phyloP scores from a whole-genome alignment of 2,113 vertebrate species.

The Eurystomus gularis region DNA sequence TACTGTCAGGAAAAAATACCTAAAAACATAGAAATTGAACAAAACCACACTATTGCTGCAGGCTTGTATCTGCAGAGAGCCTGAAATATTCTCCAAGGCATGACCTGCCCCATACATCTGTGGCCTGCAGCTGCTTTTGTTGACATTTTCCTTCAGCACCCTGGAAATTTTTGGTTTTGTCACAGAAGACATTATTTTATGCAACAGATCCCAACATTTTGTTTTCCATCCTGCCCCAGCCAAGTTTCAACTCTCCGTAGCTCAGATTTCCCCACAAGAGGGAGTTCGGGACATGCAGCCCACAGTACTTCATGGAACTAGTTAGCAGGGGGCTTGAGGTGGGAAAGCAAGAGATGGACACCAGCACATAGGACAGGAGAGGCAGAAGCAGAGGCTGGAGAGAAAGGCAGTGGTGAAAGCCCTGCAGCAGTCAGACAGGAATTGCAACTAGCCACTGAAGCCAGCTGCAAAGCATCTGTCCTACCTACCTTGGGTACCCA shows the following conservation, averaged over 20 bases:
- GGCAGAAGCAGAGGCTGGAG: background rate
- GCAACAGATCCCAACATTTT: conserved; percentile 13
- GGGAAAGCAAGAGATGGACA: background rate
- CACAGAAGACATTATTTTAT: background rate
- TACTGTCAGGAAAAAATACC: background rate
- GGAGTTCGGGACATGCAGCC: background rate
- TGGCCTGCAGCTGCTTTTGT: background rate
- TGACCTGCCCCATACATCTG: background rate
- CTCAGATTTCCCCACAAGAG: conserved; percentile 42
- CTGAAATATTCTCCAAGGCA: background rate
- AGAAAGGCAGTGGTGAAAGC: background rate
- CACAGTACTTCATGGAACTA: background rate
- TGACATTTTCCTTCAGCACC: conserved; percentile 13
- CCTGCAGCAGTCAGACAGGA: background rate
- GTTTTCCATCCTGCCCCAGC: background rate
- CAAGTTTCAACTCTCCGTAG: background rate
- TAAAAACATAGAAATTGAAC: background rate
- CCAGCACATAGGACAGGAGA: background rate
- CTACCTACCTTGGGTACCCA: background rate
- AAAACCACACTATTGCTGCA: background rate
- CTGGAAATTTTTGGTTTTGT: background rate
- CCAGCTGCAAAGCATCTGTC: background rate
- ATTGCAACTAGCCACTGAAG: background rate
- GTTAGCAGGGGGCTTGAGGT: background rate
- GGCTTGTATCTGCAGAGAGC: background rate